These are phyloP conservation scores for Drosophila lacteicornis DNA, from an alignment of 1,140 invertebrate species.

Conservation along the genomic window DNA sequence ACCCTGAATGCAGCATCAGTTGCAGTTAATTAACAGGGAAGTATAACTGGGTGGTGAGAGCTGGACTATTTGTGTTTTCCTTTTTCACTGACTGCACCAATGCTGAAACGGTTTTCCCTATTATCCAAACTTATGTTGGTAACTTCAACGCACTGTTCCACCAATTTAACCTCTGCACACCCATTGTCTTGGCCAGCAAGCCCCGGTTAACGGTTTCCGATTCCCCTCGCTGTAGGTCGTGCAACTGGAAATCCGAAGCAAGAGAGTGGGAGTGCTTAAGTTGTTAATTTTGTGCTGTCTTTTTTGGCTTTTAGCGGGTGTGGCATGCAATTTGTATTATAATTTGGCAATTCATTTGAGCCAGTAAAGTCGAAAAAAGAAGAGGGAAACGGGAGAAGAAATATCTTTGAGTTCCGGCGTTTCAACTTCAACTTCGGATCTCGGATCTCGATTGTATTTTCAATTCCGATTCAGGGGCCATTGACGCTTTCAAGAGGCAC, in stretches of 20 bases:
- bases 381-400: constrained; percentile 6
- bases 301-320: constrained; percentile 47
- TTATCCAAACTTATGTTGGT: neutral
- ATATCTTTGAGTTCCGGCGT: constrained; percentile 2
- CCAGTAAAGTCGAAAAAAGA: constrained; percentile 7
- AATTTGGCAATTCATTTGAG: constrained; percentile 73
- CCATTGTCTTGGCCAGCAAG: constrained; percentile 43
- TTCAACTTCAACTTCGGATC: constrained; percentile 17
- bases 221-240: constrained; percentile 20
- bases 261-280: constrained; percentile 27
- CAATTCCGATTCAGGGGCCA: constrained; percentile 33
- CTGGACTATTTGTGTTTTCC: neutral
- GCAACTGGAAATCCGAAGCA: constrained; percentile 5
- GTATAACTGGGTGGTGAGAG: too few relatives aligned
- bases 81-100: neutral
- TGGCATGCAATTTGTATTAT: constrained; percentile 76
- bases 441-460: constrained; percentile 5
- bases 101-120: neutral
- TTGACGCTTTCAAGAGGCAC: constrained; percentile 50
- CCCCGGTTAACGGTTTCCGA: constrained; percentile 1
- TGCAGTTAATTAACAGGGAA: neutral
- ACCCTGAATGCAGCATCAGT: neutral
- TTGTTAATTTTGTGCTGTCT: constrained; percentile 17
- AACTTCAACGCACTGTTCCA: constrained; percentile 7
- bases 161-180: constrained; percentile 2